Evolutionary conservation across 1,140 invertebrate species (phyloP).

Genomic region (Euura saliciscinereae): DNA sequence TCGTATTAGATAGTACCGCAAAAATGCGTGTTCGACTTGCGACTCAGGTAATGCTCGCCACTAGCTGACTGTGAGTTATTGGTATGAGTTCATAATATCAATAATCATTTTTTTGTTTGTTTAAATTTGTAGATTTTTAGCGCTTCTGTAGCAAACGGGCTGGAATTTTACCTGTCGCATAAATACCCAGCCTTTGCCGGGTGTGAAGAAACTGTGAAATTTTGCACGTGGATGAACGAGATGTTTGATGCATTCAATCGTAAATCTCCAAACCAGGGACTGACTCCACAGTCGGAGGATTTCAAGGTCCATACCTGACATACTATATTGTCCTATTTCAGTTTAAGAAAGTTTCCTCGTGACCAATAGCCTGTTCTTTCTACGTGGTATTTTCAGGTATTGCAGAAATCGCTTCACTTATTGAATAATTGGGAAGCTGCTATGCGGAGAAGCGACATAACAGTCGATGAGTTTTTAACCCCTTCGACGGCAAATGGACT

Average conservation of each 20-base stretch:
- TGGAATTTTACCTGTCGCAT: constrained; percentile 27
- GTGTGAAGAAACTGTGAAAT: constrained; percentile 27
- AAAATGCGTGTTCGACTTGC: not conserved
- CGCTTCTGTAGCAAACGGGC: constrained; percentile 25
- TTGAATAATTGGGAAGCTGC: constrained; percentile 24
- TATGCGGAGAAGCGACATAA: constrained; percentile 8
- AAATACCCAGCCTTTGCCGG: constrained; percentile 16
- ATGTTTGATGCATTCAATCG: constrained; percentile 32
- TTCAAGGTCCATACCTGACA: constrained; percentile 21
- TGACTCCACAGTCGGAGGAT: constrained; percentile 22
- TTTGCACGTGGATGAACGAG: constrained; percentile 26
- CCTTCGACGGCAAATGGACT: constrained; percentile 23
- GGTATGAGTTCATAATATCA: not conserved
- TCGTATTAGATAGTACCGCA: not conserved
- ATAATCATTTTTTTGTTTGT: not conserved
- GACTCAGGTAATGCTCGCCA: not conserved
- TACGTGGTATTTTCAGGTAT: constrained; percentile 9
- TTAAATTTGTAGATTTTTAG: constrained; percentile 27
- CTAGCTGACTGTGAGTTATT: not conserved
- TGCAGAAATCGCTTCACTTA: constrained; percentile 19
- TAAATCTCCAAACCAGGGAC: constrained; percentile 28
- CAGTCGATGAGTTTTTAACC: constrained; percentile 24
- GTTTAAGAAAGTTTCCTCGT: not conserved
- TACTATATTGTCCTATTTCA: not conserved
- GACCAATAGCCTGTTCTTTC: constrained; percentile 13